These are phyloP conservation scores for Rhea americana DNA, from an alignment of 2,113 vertebrate species.

Conservation along the genomic window DNA sequence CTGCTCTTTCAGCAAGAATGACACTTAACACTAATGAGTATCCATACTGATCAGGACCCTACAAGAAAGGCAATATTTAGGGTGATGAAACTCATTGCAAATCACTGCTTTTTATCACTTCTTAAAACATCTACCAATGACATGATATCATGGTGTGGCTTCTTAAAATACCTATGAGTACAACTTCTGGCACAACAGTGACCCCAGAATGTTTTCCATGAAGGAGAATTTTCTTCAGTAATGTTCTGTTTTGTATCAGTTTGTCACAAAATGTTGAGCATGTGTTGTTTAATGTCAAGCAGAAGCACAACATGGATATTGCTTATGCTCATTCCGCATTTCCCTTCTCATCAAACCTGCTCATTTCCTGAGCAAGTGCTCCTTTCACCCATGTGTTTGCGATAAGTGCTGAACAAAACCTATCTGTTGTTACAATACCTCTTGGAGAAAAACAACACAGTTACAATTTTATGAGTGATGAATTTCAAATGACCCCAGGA, in stretches of 20 bases:
- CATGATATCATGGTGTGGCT: rapidly evolving
- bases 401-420: not conserved
- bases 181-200: not conserved
- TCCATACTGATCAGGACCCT: not conserved
- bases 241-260: slow-evolving; percentile 32
- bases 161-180: not conserved
- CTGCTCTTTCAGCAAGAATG: not conserved
- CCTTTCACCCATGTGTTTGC: not conserved
- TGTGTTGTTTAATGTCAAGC: slow-evolving; percentile 66
- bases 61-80: not conserved
- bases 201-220: slow-evolving; percentile 25
- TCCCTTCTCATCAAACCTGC: slow-evolving; percentile 28
- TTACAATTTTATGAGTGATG: slow-evolving; percentile 38
- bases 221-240: slow-evolving; percentile 22
- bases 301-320: slow-evolving; percentile 53
- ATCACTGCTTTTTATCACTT: not conserved
- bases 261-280: slow-evolving; percentile 54
- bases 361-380: slow-evolving; percentile 38
- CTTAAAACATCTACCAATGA: not conserved
- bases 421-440: not conserved
- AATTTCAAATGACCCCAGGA: slow-evolving; percentile 45
- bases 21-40: not conserved
- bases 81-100: not conserved
- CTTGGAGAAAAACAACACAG: not conserved
- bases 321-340: slow-evolving; percentile 13